phyloP scores from a whole-genome alignment of 2,888 invertebrate genomes.

The Taphrorychus bicolor region DNA sequence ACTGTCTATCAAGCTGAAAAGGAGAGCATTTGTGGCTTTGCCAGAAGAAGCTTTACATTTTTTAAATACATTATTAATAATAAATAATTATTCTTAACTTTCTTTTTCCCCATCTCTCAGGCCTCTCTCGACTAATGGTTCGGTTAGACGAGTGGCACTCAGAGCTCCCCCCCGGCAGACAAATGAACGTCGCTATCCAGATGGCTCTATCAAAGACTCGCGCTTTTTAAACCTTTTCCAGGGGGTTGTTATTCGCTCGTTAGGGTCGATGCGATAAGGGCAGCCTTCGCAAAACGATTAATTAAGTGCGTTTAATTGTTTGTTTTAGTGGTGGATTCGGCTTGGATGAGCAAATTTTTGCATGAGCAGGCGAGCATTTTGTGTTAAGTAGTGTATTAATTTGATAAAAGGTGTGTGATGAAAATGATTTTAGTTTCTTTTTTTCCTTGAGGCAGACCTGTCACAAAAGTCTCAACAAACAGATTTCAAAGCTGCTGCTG shows the following conservation, averaged over 20 bases:
- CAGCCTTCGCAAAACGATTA: constrained; percentile 31
- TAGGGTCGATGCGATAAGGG: constrained; percentile 35
- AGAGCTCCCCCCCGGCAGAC: constrained; percentile 48
- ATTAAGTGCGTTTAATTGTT: constrained; percentile 38
- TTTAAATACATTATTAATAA: no score
- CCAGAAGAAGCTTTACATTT: no score
- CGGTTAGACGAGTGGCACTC: constrained; percentile 42
- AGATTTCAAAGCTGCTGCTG: no score
- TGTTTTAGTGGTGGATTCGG: constrained; percentile 6
- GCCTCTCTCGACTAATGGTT: constrained; percentile 41
- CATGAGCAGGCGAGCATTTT: no score
- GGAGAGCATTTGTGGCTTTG: no score
- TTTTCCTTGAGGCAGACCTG: no score
- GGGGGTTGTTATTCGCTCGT: constrained; percentile 39
- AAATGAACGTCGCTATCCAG: constrained; percentile 54
- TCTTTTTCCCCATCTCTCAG: neutral
- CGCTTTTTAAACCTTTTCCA: constrained; percentile 28
- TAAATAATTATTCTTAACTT: neutral
- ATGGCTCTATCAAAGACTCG: constrained; percentile 41
- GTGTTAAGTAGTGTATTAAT: no score
- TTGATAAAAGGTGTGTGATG: no score
- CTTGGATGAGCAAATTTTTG: constrained; percentile 12
- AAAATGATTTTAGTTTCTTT: no score
- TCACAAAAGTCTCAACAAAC: no score
- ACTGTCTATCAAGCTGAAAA: no score